phyloP scores from a whole-genome alignment of 1,140 invertebrate species.

The Euwallacea fornicatus region DNA sequence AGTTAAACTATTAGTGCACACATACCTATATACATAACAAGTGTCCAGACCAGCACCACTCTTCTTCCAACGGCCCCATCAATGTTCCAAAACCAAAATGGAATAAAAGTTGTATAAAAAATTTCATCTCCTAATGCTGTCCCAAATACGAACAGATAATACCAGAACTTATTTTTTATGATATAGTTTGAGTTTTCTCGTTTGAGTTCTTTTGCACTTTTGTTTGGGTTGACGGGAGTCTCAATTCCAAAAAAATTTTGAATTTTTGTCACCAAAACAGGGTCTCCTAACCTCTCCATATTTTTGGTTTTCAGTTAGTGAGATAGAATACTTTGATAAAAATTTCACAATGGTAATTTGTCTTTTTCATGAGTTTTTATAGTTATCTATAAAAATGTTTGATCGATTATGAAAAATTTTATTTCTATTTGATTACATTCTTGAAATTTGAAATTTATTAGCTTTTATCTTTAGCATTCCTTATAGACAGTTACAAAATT shows the following conservation, averaged over 20 bases:
- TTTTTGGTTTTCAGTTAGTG: too few species aligned
- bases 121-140: slow-evolving; percentile 85
- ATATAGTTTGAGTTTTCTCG: slow-evolving; percentile 53
- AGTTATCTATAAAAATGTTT: too few species aligned
- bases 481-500: too few species aligned
- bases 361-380: too few species aligned
- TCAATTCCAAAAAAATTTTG: slow-evolving; percentile 69
- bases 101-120: slow-evolving; percentile 86
- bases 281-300: slow-evolving; percentile 67
- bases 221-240: slow-evolving; percentile 34
- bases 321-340: too few species aligned
- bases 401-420: too few species aligned
- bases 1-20: neutral
- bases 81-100: slow-evolving; percentile 91
- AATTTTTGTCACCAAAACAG: slow-evolving; percentile 68
- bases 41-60: slow-evolving; percentile 81
- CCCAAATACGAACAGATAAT: slow-evolving; percentile 82
- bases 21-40: slow-evolving; percentile 81
- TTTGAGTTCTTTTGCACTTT: slow-evolving; percentile 44
- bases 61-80: slow-evolving; percentile 79
- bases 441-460: too few species aligned
- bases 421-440: too few species aligned
- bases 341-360: too few species aligned
- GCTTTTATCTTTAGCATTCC: too few species aligned
- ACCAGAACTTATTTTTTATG: slow-evolving; percentile 81